Percentiles rank a stretch among this genome's conserved stretches.
These are phyloP conservation scores for Colius striatus DNA, from an alignment of 2,113 vertebrate genomes.

Conservation along the genomic window DNA sequence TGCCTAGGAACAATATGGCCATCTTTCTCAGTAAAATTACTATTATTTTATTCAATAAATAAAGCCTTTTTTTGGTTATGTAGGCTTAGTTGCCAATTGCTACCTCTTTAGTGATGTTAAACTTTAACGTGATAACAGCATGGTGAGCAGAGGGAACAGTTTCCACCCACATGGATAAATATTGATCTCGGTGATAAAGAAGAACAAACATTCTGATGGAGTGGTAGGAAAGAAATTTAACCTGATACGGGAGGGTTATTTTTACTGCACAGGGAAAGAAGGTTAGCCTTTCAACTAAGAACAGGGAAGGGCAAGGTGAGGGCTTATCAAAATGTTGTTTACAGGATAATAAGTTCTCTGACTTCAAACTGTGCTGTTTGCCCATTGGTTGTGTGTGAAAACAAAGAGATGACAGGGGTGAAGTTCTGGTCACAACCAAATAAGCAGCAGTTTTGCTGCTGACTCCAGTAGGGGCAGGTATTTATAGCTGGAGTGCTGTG, in stretches of 20 bases:
- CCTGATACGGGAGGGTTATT: conserved; percentile 1
- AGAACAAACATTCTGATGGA: conserved; percentile 62
- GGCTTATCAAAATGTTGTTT: conserved; percentile 49
- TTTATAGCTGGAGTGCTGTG: background rate
- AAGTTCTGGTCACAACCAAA: conserved; percentile 2
- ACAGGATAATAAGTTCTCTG: conserved; percentile 48
- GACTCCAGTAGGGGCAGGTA: background rate
- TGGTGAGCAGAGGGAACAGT: conserved; percentile 31
- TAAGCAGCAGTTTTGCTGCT: background rate
- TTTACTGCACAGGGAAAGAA: conserved; percentile 53
- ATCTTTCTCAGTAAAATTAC: background rate
- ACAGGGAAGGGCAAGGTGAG: conserved; percentile 56
- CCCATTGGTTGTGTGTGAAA: background rate
- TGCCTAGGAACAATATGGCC: background rate
- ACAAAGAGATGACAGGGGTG: background rate
- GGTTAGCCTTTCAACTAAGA: conserved; percentile 36
- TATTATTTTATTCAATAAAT: conserved; percentile 29
- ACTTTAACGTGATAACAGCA: conserved; percentile 21
- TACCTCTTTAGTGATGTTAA: conserved; percentile 41
- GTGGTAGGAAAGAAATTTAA: conserved; percentile 40
- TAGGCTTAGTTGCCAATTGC: conserved; percentile 32
- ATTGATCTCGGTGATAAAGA: conserved; percentile 58
- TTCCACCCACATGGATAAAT: conserved; percentile 70
- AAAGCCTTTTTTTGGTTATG: background rate
- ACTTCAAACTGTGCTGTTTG: conserved; percentile 35